Evolutionary conservation across 2,113 vertebrate species (phyloP).

Genomic region (Mesembrinibis cayennensis): DNA sequence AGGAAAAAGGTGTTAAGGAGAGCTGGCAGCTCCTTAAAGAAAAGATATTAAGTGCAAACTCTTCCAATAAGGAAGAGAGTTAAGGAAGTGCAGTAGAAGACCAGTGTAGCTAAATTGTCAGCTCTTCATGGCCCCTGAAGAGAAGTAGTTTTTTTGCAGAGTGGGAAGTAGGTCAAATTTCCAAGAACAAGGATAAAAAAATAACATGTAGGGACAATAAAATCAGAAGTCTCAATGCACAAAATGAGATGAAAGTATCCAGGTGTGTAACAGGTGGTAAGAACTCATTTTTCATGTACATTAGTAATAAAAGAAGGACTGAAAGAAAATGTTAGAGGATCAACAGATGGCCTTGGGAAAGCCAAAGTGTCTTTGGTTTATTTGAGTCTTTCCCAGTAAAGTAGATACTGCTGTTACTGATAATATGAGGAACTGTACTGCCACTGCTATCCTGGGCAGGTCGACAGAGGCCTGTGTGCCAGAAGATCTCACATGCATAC

Average conservation of each 20-base stretch:
- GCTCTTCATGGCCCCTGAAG: not conserved
- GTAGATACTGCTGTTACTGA: not conserved
- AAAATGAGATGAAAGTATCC: not conserved
- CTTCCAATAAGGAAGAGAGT: slow-evolving; percentile 8
- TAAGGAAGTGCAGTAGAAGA: not conserved
- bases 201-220: not conserved
- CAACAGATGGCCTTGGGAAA: not conserved
- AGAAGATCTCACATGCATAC: not conserved
- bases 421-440: not conserved
- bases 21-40: slow-evolving; percentile 52
- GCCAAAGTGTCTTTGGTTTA: not conserved
- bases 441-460: not conserved
- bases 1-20: slow-evolving; percentile 64
- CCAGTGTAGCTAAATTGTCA: not conserved
- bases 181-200: not conserved
- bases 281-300: not conserved
- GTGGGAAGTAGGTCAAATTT: slow-evolving; percentile 25
- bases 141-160: not conserved
- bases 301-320: not conserved
- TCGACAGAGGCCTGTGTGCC: not conserved
- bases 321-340: not conserved
- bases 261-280: not conserved
- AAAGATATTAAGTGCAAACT: slow-evolving; percentile 40
- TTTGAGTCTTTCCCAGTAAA: not conserved
- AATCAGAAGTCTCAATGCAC: not conserved